Base-by-base conservation (phyloP, 2,113 vertebrate species). In the Symphodus melops region DNA sequence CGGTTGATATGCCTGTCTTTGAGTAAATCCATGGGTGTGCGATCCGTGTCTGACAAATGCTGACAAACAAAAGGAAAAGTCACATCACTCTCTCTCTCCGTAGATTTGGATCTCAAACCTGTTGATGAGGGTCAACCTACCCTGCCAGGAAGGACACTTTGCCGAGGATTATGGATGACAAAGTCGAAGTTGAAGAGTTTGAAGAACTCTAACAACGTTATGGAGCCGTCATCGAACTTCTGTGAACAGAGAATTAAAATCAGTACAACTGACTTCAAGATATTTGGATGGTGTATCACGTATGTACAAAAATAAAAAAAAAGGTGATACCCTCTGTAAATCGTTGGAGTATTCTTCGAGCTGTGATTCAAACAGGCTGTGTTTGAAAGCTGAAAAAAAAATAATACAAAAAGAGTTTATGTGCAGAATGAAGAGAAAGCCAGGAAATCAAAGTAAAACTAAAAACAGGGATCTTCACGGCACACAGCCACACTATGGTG, bases 191-290 rank as follows among this genome's bases (percentile, higher is more conserved):
- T 92, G 66, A 98, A 95, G 76, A 98, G 92, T 3, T 93, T 95
- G n/a, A 99, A 93, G 82, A 98, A 97, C 84, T 98, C 97, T 6
- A 90, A 89, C 54, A 97, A 90, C 0, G 97, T 98, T 63, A 99
- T 94, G 64, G 86, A 87, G 63, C 96, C 96, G 41, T 93, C 93
- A 68, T 93, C 91, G 21, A 97, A 90, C 94, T 97, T 98, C 97
- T 99, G 86, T 28, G 70, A 80, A 61, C 41, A 82, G 78, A 73
- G 63, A n/a, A 52, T 52, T 9, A 6, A 81, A 20, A 7, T 4
- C 4, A 28, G 21, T 48, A 60, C 36, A 39, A 62, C 8, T 19
- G 9, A 1, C 2, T 21, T 19, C 2, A 33, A 36, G 37, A 4
- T 19, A 1, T 9, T 33, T 5, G 5, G 28, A 1, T 33, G 28